Evolutionary conservation across 2,888 invertebrate species (phyloP), one percentile per base, ranked within the genome.

Genomic region (Tolmerus cingulatus): DNA sequence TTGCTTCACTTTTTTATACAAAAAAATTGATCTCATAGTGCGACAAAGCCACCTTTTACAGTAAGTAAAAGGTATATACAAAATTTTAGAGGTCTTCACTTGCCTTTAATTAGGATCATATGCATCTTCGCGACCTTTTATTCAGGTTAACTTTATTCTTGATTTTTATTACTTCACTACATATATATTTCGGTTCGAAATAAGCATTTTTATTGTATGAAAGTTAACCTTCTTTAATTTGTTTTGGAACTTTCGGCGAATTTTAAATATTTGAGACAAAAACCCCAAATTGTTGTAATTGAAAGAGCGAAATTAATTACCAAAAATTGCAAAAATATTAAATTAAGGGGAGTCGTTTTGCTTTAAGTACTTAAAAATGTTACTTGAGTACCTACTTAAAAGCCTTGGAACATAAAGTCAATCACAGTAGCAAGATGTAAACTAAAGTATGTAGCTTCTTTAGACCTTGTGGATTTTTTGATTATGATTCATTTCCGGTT

Each of bases 1-100:
- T 46, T 79, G 79, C 27, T 79, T 51, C 16, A 79, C 51, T 79
- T 55, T 79, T 79, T 79, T 79, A 79, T 19, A 66, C 66, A 66
- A 66, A 19, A n/a, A 66, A 27, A 51, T 51, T 51, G 0, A 23
- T 66, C 12, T 23, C 23, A 27, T 55, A 55, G 55, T 66, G 0
- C 66, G 66, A 46, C 43, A 46, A 14, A 14, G 3, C 5, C 16
- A 46, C 2, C 43, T 46, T 46, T 46, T 46, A 14, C 43, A 14
- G 16, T 66, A 66, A 66, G 66, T 66, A 66, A 66, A 66, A 66
- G 66, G 66, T 66, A 66, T 27, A 12, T 19, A 23, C 5, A 23
- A 9, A 3, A 8, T 27, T 27, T 4, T 19, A 66, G 66, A 66
- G 66, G 66, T 27, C 66, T 23, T 66, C 66, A 23, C 5, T 19